Percentiles rank a stretch among this genome's conserved stretches.
These are phyloP conservation scores for Bombus pascuorum DNA, from an alignment of 1,140 invertebrate genomes.

Conservation along the genomic window DNA sequence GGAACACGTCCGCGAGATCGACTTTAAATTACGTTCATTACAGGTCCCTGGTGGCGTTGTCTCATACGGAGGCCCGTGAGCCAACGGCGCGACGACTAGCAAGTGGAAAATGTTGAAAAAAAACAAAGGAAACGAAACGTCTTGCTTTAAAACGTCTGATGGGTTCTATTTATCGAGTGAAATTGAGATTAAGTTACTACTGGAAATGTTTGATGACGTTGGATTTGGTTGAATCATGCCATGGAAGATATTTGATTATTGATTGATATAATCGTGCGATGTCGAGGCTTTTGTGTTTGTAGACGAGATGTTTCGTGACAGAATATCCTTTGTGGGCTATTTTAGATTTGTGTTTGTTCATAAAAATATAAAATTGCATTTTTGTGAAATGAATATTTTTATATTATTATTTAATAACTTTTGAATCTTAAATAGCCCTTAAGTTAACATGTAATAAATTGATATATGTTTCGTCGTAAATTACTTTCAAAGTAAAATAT, in stretches of 20 bases:
- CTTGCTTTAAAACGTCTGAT: not conserved
- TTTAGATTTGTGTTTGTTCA: too few species aligned
- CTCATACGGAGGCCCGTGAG: not conserved
- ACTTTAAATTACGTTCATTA: constrained; percentile 49
- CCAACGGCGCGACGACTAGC: not conserved
- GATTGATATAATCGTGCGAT: too few species aligned
- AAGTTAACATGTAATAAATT: not conserved
- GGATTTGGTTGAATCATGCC: not conserved
- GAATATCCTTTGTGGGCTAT: not conserved
- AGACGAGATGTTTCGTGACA: not conserved
- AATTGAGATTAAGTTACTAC: not conserved
- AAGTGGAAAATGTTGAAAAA: constrained; percentile 15
- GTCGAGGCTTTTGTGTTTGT: not conserved
- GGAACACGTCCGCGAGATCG: constrained; percentile 38
- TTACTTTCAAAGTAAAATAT: not conserved
- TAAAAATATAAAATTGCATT: too few species aligned
- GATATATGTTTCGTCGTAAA: not conserved
- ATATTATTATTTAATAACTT: too few species aligned
- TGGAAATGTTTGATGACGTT: not conserved
- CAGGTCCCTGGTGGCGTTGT: constrained; percentile 9
- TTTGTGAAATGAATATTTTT: too few species aligned
- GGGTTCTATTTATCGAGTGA: not conserved
- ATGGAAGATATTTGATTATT: not conserved
- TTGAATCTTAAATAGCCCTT: too few species aligned
- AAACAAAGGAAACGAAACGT: not conserved